Conservation (phyloP, 2,113 vertebrate species). For the Capricornis sumatraensis region DNA sequence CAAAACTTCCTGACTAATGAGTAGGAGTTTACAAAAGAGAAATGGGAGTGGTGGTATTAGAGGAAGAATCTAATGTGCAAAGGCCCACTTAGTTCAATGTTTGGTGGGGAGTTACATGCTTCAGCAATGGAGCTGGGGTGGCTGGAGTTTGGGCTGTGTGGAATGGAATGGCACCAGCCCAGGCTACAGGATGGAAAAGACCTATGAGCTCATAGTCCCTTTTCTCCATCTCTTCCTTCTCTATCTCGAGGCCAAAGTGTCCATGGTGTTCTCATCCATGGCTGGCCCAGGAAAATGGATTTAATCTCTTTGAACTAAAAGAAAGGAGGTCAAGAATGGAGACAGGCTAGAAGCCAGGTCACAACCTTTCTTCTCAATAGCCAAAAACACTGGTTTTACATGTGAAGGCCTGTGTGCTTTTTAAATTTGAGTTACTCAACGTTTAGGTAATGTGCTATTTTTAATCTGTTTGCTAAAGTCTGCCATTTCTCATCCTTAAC, state of each 20-base stretch:
- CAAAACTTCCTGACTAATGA: neutral
- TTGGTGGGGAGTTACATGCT: neutral
- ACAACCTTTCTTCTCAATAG: conserved; percentile 62
- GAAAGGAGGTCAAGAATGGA: conserved; percentile 61
- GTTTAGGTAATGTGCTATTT: conserved; percentile 68
- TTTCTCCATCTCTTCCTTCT: conserved; percentile 57
- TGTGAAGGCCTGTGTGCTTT: conserved; percentile 53
- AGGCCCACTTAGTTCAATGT: neutral
- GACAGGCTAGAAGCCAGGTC: conserved; percentile 64
- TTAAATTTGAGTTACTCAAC: conserved; percentile 47
- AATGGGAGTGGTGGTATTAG: neutral
- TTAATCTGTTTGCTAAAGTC: conserved; percentile 48
- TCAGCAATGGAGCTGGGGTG: neutral
- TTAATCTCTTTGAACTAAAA: conserved; percentile 72
- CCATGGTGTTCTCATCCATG: conserved; percentile 70
- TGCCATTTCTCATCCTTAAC: conserved; percentile 51
- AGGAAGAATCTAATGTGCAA: neutral
- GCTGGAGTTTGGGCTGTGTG: conserved; percentile 46
- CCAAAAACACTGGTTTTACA: conserved; percentile 11
- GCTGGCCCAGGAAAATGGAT: conserved; percentile 65
- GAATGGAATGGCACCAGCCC: conserved; percentile 57
- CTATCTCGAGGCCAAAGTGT: conserved; percentile 61
- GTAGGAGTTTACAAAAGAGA: neutral
- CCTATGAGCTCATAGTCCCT: conserved; percentile 61
- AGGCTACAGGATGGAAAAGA: conserved; percentile 61